Evolutionary conservation across 1,140 invertebrate species (phyloP), one percentile per base, ranked within the genome.

Genomic region (Phymorhynchus buccinoides): DNA sequence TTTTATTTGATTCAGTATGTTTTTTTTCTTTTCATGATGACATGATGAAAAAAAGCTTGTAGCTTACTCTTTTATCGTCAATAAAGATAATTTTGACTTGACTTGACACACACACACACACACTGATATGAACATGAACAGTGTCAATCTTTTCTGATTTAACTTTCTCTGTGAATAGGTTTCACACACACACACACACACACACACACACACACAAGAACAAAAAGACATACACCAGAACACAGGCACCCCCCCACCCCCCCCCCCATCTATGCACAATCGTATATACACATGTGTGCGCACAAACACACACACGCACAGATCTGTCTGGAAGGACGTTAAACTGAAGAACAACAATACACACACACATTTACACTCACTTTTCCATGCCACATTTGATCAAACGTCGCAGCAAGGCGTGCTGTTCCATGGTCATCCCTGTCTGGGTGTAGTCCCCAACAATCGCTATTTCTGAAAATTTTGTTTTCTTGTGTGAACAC

Each of bases 301-400:
- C 18, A 77, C 37, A 77, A 1, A 41, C 39, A 41, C 41, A 78
- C 75, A 78, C 37, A 78, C 75, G 22, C 75, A 78, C 71, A 75
- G 3, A 7, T 9, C n/a, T 16, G 42, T 18, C 12, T n/a, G 9
- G 39, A 44, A 22, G 9, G 7, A 32, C 68, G 22, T n/a, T 22
- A 71, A n/a, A 71, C 30, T 35, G 30, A 71, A n/a, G 7, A 6
- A 78, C 75, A 22, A 22, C 41, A 14, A 41, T 18, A 78, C 75
- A 78, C 75, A 78, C 75, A 78, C 37, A n/a, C 42, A 56, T 30
- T 30, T 37, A 66, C n/a, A 56, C 42, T 9, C 12, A 39, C 78
- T 44, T 7, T 56, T 81, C 79, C 44, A 81, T 56, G 56, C 79
- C 79, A 39, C 79, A 81, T n/a, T 81, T 81, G 48, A 81, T 32